Conservation (phyloP, 2,888 invertebrate genomes). For the Nasonovia ribisnigri region DNA sequence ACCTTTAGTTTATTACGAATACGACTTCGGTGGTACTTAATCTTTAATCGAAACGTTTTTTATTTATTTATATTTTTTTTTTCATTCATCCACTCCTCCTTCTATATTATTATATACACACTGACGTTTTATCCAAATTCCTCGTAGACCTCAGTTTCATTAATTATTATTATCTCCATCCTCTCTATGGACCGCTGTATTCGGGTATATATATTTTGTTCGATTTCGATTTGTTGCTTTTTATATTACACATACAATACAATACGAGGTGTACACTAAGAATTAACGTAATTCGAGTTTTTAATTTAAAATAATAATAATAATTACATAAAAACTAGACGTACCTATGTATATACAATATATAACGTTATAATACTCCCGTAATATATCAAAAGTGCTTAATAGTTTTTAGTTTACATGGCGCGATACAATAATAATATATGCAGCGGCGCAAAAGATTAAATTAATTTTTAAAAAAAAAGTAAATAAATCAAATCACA, state of each 20-base stretch:
- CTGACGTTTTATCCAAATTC: conserved; percentile 23
- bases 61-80: background rate
- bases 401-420: background rate
- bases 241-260: background rate
- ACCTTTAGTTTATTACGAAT: conserved; percentile 9
- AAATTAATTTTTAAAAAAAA: background rate
- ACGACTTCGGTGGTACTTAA: conserved; percentile 32
- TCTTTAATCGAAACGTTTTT: conserved; percentile 26
- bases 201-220: background rate
- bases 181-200: background rate
- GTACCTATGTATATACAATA: background rate
- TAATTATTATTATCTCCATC: conserved; percentile 38
- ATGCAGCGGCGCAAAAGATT: background rate
- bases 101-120: background rate
- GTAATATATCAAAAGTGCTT: background rate
- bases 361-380: background rate
- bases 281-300: conserved; percentile 4
- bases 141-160: background rate
- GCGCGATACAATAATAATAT: background rate
- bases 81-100: conserved; percentile 14
- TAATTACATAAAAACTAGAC: background rate
- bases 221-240: conserved; percentile 13
- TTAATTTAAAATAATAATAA: background rate
- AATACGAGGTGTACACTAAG: background rate
- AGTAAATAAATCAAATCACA: conserved; percentile 6